phyloP scores from a whole-genome alignment of 2,797 vertebrate genomes.

The Anniella stebbinsi region DNA sequence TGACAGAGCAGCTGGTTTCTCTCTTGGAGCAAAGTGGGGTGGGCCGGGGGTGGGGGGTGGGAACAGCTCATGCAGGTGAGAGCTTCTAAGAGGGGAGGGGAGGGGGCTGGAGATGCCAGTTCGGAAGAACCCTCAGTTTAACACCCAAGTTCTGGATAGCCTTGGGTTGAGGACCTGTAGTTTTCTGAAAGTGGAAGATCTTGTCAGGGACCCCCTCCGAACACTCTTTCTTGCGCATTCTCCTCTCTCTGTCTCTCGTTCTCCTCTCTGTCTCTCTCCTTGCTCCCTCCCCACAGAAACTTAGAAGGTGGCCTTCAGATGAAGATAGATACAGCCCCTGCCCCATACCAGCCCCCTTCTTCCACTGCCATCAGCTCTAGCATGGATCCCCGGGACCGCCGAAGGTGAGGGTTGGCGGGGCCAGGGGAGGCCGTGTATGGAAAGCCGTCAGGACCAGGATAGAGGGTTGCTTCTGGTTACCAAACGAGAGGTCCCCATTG shows the following conservation, averaged over 20 bases:
- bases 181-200: not conserved
- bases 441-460: not conserved
- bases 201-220: not conserved
- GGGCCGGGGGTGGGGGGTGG: not conserved
- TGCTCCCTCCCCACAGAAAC: constrained; percentile 47
- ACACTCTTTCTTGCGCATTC: not conserved
- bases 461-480: not conserved
- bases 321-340: constrained; percentile 58
- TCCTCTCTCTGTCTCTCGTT: not conserved
- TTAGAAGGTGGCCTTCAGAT: constrained; percentile 66
- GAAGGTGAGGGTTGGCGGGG: constrained; percentile 66
- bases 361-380: constrained; percentile 43
- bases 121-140: not conserved
- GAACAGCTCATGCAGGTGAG: not conserved
- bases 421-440: not conserved
- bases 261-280: constrained; percentile 4
- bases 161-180: not conserved
- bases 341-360: constrained; percentile 44
- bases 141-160: not conserved
- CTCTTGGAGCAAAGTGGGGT: not conserved
- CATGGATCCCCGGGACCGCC: constrained; percentile 66
- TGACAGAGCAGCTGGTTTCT: not conserved
- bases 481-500: not conserved
- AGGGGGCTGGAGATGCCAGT: no score
- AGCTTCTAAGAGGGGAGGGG: no score